phyloP scores from a whole-genome alignment of 2,113 vertebrate species.

The Rostratula benghalensis region DNA sequence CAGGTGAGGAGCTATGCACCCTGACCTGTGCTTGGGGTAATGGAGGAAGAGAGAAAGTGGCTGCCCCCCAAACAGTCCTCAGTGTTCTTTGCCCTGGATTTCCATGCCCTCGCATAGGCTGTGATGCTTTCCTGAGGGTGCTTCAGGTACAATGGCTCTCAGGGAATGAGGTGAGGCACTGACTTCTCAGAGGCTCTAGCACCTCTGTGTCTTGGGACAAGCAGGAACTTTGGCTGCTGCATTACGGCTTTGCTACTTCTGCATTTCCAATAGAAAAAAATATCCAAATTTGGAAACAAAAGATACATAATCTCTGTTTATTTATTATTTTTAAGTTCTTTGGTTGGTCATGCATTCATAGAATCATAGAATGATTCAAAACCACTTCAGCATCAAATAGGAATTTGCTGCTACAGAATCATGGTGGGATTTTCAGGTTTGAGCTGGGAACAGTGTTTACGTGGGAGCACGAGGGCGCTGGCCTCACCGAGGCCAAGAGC shows the following conservation, averaged over 20 bases:
- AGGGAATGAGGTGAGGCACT: rapidly evolving
- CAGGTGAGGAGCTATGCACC: not conserved
- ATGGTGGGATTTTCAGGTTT: not conserved
- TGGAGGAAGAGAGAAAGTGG: not conserved
- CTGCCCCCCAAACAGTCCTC: not conserved
- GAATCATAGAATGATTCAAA: not conserved
- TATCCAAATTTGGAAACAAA: not conserved
- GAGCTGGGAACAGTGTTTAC: not conserved
- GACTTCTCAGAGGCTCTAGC: not conserved
- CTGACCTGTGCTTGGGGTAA: rapidly evolving
- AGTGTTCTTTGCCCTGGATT: not conserved
- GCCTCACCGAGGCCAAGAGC: not conserved
- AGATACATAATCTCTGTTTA: not conserved
- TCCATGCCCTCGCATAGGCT: not conserved
- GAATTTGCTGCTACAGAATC: not conserved
- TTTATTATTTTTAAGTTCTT: not conserved
- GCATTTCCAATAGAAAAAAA: not conserved
- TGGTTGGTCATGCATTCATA: not conserved
- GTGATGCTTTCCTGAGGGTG: not conserved
- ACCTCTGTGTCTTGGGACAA: not conserved
- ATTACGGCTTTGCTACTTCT: not conserved
- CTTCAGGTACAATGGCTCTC: not conserved
- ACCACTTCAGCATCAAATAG: not conserved
- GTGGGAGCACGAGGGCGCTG: not conserved
- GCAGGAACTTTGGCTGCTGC: not conserved